These are phyloP conservation scores for Sphaerodactylus townsendi DNA, from an alignment of 2,113 vertebrate genomes.

Conservation along the genomic window DNA sequence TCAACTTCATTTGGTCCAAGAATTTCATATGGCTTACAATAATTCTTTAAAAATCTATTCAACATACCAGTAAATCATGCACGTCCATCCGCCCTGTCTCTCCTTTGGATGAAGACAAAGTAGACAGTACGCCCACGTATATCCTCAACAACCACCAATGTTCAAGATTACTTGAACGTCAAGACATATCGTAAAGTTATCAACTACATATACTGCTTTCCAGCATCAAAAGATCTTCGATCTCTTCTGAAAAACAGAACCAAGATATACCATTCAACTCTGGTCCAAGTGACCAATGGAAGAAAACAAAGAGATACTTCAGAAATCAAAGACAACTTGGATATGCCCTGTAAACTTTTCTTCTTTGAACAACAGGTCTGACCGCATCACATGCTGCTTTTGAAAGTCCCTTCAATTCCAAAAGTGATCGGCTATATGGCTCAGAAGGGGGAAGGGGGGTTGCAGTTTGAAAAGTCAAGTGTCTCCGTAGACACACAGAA, in stretches of 20 bases:
- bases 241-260: neutral
- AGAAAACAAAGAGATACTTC: neutral
- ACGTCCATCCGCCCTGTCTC: neutral
- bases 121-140: neutral
- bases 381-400: neutral
- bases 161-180: neutral
- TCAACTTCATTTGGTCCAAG: neutral
- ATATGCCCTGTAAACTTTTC: neutral
- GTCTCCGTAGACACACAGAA: neutral
- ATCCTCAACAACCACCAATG: neutral
- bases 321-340: neutral
- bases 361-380: neutral
- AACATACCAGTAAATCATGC: neutral
- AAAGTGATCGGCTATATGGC: neutral
- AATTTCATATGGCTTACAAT: neutral
- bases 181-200: neutral
- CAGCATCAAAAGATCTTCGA: neutral
- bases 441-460: neutral
- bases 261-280: neutral
- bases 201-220: neutral
- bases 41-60: accelerated
- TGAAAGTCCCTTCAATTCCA: neutral
- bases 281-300: neutral
- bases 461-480: neutral
- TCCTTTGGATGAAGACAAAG: neutral